Conservation (phyloP, 2,888 invertebrate genomes). For the Saturnia japonica region DNA sequence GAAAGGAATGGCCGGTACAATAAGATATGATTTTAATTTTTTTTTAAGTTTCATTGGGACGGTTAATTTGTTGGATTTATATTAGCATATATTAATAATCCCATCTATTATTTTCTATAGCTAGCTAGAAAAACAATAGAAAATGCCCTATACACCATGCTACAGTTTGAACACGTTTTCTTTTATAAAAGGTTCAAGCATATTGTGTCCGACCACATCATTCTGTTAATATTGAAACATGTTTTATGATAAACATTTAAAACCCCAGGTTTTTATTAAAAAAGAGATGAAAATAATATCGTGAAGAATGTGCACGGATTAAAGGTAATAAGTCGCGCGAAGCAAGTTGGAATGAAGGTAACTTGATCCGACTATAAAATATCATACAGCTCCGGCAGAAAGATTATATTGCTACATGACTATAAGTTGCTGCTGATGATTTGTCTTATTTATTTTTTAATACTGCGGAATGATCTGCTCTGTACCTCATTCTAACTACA, state of each 20-base stretch:
- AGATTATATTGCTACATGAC: not conserved
- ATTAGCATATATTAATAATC: too few relatives aligned
- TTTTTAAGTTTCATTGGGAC: too few relatives aligned
- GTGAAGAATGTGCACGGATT: not conserved
- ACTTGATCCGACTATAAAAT: not conserved
- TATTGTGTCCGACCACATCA: too few relatives aligned
- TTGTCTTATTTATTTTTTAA: not conserved
- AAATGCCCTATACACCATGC: too few relatives aligned
- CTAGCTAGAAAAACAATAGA: too few relatives aligned
- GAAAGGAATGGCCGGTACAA: too few relatives aligned
- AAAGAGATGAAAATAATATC: not conserved
- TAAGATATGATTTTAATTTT: too few relatives aligned
- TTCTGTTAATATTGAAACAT: not conserved
- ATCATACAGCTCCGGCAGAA: not conserved
- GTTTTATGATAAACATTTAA: not conserved
- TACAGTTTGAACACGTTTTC: too few relatives aligned
- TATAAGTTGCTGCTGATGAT: not conserved
- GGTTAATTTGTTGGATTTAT: too few relatives aligned
- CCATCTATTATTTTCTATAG: too few relatives aligned
- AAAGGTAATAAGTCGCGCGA: not conserved
- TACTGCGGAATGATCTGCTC: not conserved
- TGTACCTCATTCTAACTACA: not conserved
- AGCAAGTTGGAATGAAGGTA: not conserved
- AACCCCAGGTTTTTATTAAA: not conserved
- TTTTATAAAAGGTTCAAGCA: too few relatives aligned